These are phyloP conservation scores for Aphis gossypii DNA, from an alignment of 1,140 invertebrate genomes.

Conservation along the genomic window DNA sequence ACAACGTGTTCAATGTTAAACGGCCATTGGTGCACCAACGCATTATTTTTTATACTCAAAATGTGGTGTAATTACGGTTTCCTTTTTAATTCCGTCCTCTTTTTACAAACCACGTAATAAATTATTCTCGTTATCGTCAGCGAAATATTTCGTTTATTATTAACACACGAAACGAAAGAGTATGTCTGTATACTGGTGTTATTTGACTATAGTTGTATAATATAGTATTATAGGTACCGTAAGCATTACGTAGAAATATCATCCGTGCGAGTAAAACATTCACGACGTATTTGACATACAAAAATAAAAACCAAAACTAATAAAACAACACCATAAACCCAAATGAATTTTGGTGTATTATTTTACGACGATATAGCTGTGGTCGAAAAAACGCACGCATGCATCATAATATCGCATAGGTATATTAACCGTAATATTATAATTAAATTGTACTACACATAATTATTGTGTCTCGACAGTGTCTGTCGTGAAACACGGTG, in stretches of 20 bases:
- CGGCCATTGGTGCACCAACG: background rate
- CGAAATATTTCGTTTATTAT: background rate
- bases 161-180: background rate
- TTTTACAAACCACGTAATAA: background rate
- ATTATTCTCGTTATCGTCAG: background rate
- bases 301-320: background rate
- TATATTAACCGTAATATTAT: background rate
- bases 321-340: background rate
- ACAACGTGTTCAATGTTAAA: background rate
- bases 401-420: background rate
- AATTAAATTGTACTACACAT: background rate
- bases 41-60: background rate
- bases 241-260: background rate
- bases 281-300: background rate
- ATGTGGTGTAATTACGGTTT: background rate
- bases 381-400: background rate
- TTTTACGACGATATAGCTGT: background rate
- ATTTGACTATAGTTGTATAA: background rate
- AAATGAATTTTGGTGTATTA: background rate
- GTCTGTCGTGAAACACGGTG: slow-evolving; percentile 29
- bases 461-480: background rate
- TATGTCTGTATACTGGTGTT: background rate
- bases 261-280: background rate
- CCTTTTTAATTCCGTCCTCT: background rate
- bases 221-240: background rate